Evolutionary conservation across 2,888 invertebrate species (phyloP), one percentile per base, ranked within the genome.

Genomic region (Serrognathus titanus): DNA sequence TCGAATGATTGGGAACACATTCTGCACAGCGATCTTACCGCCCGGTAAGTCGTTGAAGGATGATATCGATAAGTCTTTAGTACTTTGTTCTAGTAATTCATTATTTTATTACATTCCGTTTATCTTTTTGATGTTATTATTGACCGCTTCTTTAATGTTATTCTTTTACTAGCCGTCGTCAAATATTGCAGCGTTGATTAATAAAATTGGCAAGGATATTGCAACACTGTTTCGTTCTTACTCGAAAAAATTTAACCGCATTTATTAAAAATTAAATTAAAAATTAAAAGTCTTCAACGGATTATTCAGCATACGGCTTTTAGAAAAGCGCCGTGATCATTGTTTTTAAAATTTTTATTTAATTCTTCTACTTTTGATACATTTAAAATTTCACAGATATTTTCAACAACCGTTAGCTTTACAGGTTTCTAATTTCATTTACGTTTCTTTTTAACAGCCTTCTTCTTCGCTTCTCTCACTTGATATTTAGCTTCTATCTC

Each of bases 11-110:
- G 1, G 95, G 94, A 73, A 95, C 85, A 75, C 92, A 93, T 52
- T 88, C 89, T 0, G 97, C 89, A 63, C 99, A 97, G 73, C 90
- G 87, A 68, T 98, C 97, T 99, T 99, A 99, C 57, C 99, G 83
- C 68, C 97, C 97, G 0, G 89, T n/a, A 77, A 11, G 91, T 91
- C 55, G 87, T 86, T 1, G 90, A 85, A 0, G 96, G 92, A 81
- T 89, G 16, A 16, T 16, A 16, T 16, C 2, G 16, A 16, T 16
- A 97, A 31, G 95, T 95, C 78, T 97, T 97, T 58, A 99, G 85
- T 0, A 98, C 97, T 78, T 97, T 16, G 96, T 75, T 99, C 99
- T 48, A 99, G 78, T 12, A 95, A 78, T 68, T 55, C 60, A 16
- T 56, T 55, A 13, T 58, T 58, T 8, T 16, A 49, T 24, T 58